Percentiles rank a stretch among this genome's conserved stretches.
These are phyloP conservation scores for Chalcis sispes DNA, from an alignment of 2,888 invertebrate species.

Conservation along the genomic window DNA sequence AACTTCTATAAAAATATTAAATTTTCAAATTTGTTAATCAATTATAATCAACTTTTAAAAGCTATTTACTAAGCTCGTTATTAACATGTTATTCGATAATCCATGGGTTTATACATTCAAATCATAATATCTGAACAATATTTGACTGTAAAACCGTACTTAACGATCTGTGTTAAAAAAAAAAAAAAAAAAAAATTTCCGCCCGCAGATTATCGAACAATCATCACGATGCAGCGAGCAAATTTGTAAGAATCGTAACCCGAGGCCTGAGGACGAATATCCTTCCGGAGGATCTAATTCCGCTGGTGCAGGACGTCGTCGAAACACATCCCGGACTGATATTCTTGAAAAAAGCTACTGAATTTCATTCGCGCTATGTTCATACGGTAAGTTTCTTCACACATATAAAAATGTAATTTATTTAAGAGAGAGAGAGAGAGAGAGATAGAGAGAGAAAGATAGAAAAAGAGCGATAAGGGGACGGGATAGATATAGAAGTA, in stretches of 20 bases:
- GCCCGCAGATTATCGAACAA: constrained; percentile 84
- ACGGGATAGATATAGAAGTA: no score
- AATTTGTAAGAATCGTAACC: constrained; percentile 91
- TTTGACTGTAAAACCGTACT: no score
- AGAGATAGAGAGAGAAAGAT: constrained; percentile 2
- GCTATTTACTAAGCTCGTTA: no score
- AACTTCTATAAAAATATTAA: no score
- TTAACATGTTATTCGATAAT: no score
- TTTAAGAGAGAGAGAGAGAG: neutral
- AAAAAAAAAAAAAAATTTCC: neutral
- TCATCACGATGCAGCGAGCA: constrained; percentile 92
- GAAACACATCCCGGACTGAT: constrained; percentile 98
- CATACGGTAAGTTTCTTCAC: constrained; percentile 84
- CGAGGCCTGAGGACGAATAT: constrained; percentile 83
- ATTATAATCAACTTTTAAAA: no score
- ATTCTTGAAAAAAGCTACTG: constrained; percentile 97
- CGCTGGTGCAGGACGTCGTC: constrained; percentile 97
- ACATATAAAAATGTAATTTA: neutral
- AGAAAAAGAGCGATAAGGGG: no score
- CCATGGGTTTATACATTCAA: no score
- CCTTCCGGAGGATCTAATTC: constrained; percentile 94
- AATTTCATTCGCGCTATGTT: constrained; percentile 99
- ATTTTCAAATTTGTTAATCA: no score
- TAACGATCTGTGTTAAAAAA: no score
- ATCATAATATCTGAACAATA: no score